Evolutionary conservation across 2,888 invertebrate species (phyloP), one percentile per base, ranked within the genome.

Genomic region (Diarsia dahlii): DNA sequence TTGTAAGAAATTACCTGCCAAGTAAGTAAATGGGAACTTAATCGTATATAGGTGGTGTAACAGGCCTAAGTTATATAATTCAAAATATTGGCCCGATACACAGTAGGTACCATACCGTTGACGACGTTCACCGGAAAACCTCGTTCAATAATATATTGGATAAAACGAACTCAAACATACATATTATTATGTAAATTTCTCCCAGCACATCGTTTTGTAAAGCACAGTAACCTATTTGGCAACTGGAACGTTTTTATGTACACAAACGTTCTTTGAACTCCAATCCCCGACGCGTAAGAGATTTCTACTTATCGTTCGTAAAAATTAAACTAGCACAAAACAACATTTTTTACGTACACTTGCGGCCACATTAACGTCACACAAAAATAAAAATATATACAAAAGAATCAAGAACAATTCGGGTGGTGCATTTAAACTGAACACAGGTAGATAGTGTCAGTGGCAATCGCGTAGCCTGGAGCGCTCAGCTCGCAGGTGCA

Each of bases 381-480:
- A 65, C 67, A 73, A 80, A 76, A 84, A 84, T 74, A 84, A 82
- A 84, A 86, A 79, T 80, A 73, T 85, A 73, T 75, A 85, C 83
- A 87, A 89, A 90, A 89, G 87, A 87, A 90, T 90, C 90, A 91
- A 90, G 90, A 90, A 89, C 88, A 90, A 90, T 92, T 89, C 88
- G 81, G 80, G 76, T 48, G 86, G 89, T 91, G 92, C 92, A 93
- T 92, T 93, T 92, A 92, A 92, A 92, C 87, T 88, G 91, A 87
- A 86, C 88, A 87, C 89, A 89, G 90, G 89, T 90, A 91, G 94
- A 95, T 95, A 94, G 90, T 91, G 94, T 94, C 94, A 93, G 89
- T 88, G 85, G 89, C 92, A 93, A 92, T 91, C 90, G 91, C 78
- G 84, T 88, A 75, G 92, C 93, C 91, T 73, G 84, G 86, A 89